These are phyloP conservation scores for Perithous albicinctus DNA, from an alignment of 2,888 invertebrate genomes.

Conservation along the genomic window DNA sequence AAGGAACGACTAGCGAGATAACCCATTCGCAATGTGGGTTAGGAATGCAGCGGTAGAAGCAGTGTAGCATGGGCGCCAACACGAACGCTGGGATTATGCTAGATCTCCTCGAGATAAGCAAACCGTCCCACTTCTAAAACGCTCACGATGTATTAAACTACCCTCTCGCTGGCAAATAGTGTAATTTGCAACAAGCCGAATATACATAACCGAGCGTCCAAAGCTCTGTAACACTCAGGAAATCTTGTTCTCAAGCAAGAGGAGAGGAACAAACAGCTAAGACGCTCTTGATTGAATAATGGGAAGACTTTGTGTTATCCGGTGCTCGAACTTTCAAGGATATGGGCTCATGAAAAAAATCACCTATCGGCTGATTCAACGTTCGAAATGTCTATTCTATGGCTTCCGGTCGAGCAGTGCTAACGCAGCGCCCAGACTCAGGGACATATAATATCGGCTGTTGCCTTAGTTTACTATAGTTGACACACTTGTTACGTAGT, in stretches of 20 bases:
- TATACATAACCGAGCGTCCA: background rate
- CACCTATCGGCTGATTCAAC: slow-evolving; percentile 27
- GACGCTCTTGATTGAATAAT: slow-evolving; percentile 28
- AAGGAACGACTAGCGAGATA: slow-evolving; percentile 40
- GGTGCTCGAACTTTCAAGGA: slow-evolving; percentile 55
- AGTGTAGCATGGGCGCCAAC: slow-evolving; percentile 22
- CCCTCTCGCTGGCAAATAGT: background rate
- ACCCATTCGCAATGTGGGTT: slow-evolving; percentile 64
- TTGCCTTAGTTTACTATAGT: slow-evolving; percentile 15
- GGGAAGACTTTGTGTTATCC: slow-evolving; percentile 26
- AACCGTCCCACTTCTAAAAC: slow-evolving; percentile 11
- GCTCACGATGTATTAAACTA: slow-evolving; percentile 37
- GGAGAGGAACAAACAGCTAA: background rate
- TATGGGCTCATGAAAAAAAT: slow-evolving; percentile 39
- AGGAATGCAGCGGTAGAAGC: slow-evolving; percentile 51
- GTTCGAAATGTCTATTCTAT: slow-evolving; percentile 22
- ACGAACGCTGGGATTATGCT: slow-evolving; percentile 36
- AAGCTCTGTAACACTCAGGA: background rate
- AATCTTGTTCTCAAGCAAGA: background rate
- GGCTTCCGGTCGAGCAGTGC: slow-evolving; percentile 58
- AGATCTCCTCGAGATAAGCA: slow-evolving; percentile 17
- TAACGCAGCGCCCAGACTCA: slow-evolving; percentile 40
- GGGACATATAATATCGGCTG: slow-evolving; percentile 41
- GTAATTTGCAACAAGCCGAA: background rate
- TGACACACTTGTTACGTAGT: slow-evolving; percentile 43